Conservation (phyloP, 2,888 invertebrate species). For the Agriopis aurantiaria region DNA sequence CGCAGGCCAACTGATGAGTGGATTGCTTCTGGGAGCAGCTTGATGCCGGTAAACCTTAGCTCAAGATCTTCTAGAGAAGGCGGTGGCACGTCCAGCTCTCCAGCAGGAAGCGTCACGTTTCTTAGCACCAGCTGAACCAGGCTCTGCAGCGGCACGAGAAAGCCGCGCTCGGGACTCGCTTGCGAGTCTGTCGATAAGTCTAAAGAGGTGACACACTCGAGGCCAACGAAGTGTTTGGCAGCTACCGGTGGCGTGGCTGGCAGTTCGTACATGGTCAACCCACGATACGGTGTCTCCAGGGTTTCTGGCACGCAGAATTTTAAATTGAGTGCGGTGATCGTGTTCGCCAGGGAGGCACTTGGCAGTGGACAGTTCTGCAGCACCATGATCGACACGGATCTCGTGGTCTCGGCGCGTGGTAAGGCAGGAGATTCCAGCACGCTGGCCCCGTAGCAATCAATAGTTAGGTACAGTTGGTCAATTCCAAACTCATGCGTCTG, state of each 20-base stretch:
- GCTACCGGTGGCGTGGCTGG: background rate
- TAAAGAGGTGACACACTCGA: background rate
- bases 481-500: too few relatives aligned
- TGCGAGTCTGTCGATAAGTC: background rate
- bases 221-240: background rate
- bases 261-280: background rate
- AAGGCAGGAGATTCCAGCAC: background rate
- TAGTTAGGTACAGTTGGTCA: background rate
- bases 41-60: background rate
- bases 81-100: background rate
- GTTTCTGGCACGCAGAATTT: background rate
- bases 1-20: background rate
- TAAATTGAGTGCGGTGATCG: too few relatives aligned
- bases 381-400: background rate
- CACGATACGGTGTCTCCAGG: background rate
- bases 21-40: background rate
- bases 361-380: background rate
- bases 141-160: background rate
- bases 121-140: background rate
- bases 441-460: background rate
- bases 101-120: background rate
- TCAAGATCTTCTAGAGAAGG: background rate
- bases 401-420: background rate
- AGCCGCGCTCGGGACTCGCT: background rate
- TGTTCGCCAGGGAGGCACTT: background rate